Evolutionary conservation across 2,113 vertebrate species (phyloP).

Genomic region (Actenoides hombroni): DNA sequence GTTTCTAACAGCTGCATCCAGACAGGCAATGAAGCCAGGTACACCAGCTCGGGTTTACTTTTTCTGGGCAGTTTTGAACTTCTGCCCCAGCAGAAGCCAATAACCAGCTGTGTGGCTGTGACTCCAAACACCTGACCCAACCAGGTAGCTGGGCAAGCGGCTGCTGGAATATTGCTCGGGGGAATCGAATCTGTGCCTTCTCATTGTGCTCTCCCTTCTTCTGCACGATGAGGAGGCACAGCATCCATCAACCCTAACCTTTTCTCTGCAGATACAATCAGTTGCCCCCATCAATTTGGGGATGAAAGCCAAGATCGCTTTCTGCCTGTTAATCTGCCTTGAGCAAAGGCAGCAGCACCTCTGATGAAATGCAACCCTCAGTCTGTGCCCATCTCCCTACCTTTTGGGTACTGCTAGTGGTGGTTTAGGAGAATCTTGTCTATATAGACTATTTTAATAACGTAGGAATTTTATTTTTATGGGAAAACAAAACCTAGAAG

Average conservation of each 20-base stretch:
- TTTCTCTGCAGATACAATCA: neutral
- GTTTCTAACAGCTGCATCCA: neutral
- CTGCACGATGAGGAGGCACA: neutral
- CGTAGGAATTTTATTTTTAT: neutral
- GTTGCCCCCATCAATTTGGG: neutral
- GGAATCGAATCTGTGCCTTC: neutral
- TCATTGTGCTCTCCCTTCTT: neutral
- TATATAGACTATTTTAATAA: neutral
- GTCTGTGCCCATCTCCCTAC: neutral
- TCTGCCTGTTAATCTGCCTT: neutral
- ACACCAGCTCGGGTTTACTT: neutral
- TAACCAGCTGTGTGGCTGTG: neutral
- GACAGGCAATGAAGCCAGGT: accelerated
- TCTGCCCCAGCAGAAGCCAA: neutral
- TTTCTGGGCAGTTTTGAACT: neutral
- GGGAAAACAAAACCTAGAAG: neutral
- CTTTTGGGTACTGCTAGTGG: neutral
- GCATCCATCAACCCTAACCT: neutral
- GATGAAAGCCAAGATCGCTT: neutral
- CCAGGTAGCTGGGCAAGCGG: accelerated
- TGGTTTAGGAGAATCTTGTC: neutral
- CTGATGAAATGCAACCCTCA: neutral
- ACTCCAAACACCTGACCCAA: neutral
- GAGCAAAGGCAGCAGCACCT: neutral
- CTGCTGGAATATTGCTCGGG: neutral